phyloP scores from a whole-genome alignment of 1,140 invertebrate species.

The Vanessa atalanta region DNA sequence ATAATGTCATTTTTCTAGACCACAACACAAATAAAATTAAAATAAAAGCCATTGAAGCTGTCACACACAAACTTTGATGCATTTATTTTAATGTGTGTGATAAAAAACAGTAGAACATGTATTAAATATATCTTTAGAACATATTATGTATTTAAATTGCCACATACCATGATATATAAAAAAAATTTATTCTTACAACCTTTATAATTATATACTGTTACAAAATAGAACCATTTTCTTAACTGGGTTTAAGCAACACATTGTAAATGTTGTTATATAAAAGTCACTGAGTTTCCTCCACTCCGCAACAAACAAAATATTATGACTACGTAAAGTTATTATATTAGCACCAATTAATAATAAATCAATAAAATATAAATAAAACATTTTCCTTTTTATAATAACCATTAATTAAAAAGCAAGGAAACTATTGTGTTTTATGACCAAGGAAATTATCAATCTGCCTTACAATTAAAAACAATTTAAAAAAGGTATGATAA shows the following conservation, averaged over 20 bases:
- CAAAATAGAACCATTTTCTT: not conserved
- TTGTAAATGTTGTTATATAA: not conserved
- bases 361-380: not conserved
- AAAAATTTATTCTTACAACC: not conserved
- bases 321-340: not conserved
- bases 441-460: not conserved
- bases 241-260: not conserved
- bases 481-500: constrained; percentile 1
- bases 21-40: too few relatives aligned
- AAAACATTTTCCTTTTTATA: not conserved
- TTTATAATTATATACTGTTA: not conserved
- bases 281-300: too few relatives aligned
- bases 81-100: too few relatives aligned
- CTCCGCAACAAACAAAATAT: too few relatives aligned
- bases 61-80: too few relatives aligned
- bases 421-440: not conserved
- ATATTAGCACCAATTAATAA: not conserved
- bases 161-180: too few relatives aligned
- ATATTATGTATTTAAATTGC: too few relatives aligned
- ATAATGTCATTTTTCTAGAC: too few relatives aligned
- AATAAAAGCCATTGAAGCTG: too few relatives aligned
- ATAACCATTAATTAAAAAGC: too few relatives aligned
- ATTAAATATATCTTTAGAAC: too few relatives aligned
- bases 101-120: too few relatives aligned
- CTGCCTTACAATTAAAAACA: constrained; percentile 1